Base-by-base conservation (phyloP, 1,140 invertebrate genomes). In the Periplaneta americana region DNA sequence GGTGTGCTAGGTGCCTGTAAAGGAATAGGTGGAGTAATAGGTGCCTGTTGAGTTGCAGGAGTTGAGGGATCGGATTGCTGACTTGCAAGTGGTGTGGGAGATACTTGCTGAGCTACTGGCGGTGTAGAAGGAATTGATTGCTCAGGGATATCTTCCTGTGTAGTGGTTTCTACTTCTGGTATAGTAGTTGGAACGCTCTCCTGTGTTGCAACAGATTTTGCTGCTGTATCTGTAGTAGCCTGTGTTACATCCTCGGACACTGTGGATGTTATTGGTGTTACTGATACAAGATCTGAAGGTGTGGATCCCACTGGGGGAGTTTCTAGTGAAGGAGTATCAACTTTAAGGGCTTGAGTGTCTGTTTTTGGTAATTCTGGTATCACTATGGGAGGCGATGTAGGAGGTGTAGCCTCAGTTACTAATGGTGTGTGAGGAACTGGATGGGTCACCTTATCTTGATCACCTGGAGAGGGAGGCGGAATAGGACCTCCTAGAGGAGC, bases 341-440 rank as follows among this genome's bases (percentile, higher is more conserved):
- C 57, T 80, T 78, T 74, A 74, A 37, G 83, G 79, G 78, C 82
- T 39, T 74, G 82, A 83, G 33, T 79, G 31, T 32, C 77, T 22
- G 34, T 80, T 82, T 82, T 82, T 82, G 37, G 86, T 81, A 48
- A 85, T 82, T 82, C 82, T 82, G 37, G 86, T 81, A 48, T 85
- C 81, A 74, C 31, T 28, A 22, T 74, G 36, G 80, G 33, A 10
- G 22, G 18, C 75, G 77, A 33, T 66, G 37, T 75, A 66, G 80
- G 15, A 74, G 77, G 75, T 77, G 84, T 31, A 80, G 81, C 77
- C 34, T 76, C 66, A 80, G 78, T 78, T 48, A 79, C 48, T 81
- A 75, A 22, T 74, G 66, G 37, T 35, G 37, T 75, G 75, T 33
- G 34, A 77, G 81, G 79, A 3, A 35, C 78, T 33, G 75, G 6